phyloP scores from a whole-genome alignment of 2,113 vertebrate species.

The Haemorhous mexicanus region DNA sequence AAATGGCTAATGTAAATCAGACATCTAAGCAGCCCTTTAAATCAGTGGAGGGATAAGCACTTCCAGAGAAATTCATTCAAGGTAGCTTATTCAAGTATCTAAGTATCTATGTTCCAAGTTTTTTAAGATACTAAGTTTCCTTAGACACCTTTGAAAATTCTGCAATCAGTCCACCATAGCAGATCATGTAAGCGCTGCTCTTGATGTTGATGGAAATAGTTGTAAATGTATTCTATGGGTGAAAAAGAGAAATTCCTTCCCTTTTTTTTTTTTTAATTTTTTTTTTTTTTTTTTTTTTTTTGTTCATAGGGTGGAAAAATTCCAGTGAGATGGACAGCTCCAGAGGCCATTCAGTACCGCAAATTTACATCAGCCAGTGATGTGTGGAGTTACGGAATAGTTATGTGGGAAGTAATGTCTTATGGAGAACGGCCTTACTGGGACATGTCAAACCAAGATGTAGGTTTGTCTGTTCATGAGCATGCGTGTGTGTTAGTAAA shows the following conservation, averaged over 20 bases:
- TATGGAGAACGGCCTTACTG: conserved; percentile 97
- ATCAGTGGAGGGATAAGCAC: background rate
- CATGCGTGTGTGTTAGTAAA: background rate
- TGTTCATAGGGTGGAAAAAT: conserved; percentile 91
- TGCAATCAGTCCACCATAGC: fast-evolving
- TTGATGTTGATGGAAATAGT: background rate
- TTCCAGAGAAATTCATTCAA: background rate
- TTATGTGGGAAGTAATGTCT: conserved; percentile 99
- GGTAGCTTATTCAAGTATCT: background rate
- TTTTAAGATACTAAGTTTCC: background rate
- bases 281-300: background rate
- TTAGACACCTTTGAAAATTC: background rate
- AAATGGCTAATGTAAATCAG: background rate
- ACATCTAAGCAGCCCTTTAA: background rate
- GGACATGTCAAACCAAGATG: conserved; percentile 99
- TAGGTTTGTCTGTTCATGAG: conserved; percentile 70
- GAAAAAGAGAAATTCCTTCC: background rate
- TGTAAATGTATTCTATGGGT: background rate
- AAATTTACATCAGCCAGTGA: conserved; percentile 98
- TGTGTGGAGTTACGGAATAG: conserved; percentile 97
- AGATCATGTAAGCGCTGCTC: background rate
- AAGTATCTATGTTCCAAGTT: background rate
- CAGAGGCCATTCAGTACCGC: conserved; percentile 96
- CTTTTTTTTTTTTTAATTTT: background rate
- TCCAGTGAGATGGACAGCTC: conserved; percentile 97